Conservation (phyloP, 2,888 invertebrate species). For the Idaea aversata region DNA sequence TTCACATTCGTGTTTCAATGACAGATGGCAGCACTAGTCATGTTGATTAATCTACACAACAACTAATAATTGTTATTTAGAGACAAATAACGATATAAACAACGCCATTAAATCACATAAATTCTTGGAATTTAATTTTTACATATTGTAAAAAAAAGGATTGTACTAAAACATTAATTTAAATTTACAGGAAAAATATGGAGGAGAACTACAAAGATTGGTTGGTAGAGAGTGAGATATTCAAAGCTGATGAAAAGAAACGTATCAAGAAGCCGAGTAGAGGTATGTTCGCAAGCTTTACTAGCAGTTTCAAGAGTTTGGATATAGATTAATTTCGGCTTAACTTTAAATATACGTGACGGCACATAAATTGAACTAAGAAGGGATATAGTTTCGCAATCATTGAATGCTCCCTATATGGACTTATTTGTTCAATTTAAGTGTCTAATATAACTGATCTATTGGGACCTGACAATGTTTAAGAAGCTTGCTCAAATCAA, state of each 20-base stretch:
- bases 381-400: not conserved
- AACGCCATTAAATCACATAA: no score
- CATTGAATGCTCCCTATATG: not conserved
- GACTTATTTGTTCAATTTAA: not conserved
- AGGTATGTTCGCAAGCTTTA: constrained; percentile 75
- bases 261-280: constrained; percentile 70
- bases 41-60: no score
- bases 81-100: no score
- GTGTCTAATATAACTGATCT: constrained; percentile 11
- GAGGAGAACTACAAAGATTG: constrained; percentile 81
- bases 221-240: constrained; percentile 81
- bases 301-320: constrained; percentile 71
- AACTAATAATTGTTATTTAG: no score
- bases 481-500: constrained; percentile 1
- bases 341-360: not conserved
- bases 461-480: constrained; percentile 46
- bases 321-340: constrained; percentile 66
- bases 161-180: not conserved
- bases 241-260: constrained; percentile 76
- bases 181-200: constrained; percentile 62
- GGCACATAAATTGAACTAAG: not conserved
- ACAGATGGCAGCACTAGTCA: no score
- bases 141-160: no score
- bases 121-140: no score
- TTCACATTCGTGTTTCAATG: no score